These are phyloP conservation scores for Anser brachyrhynchus DNA, from an alignment of 2,113 vertebrate genomes.

Conservation along the genomic window DNA sequence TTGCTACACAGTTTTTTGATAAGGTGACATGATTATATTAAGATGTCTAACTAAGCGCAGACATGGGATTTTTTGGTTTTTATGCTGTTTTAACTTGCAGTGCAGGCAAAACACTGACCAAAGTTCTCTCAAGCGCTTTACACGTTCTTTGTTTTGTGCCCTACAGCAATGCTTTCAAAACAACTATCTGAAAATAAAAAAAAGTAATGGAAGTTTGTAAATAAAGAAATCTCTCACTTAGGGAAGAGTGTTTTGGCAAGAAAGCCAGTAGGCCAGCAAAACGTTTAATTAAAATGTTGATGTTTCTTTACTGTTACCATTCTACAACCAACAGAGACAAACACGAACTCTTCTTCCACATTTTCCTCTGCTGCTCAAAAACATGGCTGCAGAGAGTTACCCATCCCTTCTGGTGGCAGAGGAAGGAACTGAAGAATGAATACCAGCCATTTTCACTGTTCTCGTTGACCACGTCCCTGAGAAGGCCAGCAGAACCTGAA, in stretches of 20 bases:
- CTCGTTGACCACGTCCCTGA: too few relatives aligned
- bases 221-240: neutral
- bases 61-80: neutral
- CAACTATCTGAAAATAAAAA: neutral
- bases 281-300: neutral
- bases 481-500: neutral
- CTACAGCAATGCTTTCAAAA: neutral
- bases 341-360: neutral
- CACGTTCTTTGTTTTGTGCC: neutral
- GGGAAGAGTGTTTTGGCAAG: neutral
- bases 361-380: too few relatives aligned
- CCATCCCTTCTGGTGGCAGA: too few relatives aligned
- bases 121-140: neutral
- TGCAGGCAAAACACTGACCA: neutral
- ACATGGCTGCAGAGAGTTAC: too few relatives aligned
- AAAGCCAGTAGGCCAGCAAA: neutral
- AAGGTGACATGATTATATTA: neutral
- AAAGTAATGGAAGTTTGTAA: neutral
- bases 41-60: neutral
- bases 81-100: neutral
- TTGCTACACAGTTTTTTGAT: neutral
- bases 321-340: neutral
- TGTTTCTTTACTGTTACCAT: neutral
- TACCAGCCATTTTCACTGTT: too few relatives aligned
- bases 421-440: too few relatives aligned